These are phyloP conservation scores for Bursaphelenchus mucronatus DNA, from an alignment of 1,140 invertebrate genomes.

Conservation along the genomic window DNA sequence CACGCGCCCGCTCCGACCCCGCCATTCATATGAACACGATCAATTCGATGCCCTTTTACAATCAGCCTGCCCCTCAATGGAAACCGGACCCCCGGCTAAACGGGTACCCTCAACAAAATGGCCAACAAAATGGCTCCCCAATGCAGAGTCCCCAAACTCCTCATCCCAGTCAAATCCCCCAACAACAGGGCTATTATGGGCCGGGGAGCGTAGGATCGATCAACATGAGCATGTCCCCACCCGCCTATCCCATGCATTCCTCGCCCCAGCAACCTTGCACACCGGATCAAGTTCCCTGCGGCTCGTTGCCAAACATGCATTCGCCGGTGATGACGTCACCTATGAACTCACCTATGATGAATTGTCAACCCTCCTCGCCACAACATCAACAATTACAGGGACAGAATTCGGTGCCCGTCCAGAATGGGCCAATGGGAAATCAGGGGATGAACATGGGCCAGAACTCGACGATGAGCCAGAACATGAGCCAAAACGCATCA, in stretches of 20 bases:
- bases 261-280: constrained; percentile 1
- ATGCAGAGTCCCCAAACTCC: constrained; percentile 18
- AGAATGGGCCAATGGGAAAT: no score
- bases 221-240: constrained; percentile 3
- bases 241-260: background rate
- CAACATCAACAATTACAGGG: constrained; percentile 16
- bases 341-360: background rate
- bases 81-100: constrained; percentile 21
- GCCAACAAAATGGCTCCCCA: background rate
- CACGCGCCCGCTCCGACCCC: constrained; percentile 46
- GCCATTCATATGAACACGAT: constrained; percentile 48
- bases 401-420: background rate
- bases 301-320: constrained; percentile 34
- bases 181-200: constrained; percentile 15
- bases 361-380: constrained; percentile 14
- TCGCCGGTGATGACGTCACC: constrained; percentile 4
- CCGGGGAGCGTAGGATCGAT: background rate
- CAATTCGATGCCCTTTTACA: constrained; percentile 14
- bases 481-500: constrained; percentile 6
- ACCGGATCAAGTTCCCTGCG: constrained; percentile 6
- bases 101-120: constrained; percentile 5
- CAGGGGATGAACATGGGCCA: background rate
- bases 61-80: constrained; percentile 11
- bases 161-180: constrained; percentile 6
- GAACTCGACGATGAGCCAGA: constrained; percentile 5